Base-by-base conservation (phyloP, 2,797 vertebrate species). In the Anisognathus igniventris region DNA sequence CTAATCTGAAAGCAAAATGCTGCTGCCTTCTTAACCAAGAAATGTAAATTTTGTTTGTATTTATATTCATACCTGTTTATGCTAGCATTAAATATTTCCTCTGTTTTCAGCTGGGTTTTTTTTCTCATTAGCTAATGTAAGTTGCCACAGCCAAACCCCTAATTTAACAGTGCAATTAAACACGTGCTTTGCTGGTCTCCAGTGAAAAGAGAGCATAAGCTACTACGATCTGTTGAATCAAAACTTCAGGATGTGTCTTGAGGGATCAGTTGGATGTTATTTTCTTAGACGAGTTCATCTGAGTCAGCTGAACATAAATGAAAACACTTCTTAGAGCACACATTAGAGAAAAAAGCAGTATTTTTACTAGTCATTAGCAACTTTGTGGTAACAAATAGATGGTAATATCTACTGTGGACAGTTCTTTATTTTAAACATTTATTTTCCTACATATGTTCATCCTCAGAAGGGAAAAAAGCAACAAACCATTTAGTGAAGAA, bases 1-100 rank as follows among this genome's bases (percentile, higher is more conserved):
- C 84, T 86, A 54, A 94, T 87, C 92, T 83, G 86, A 87, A 94
- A 89, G 89, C 78, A 94, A 91, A 90, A 77, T 15, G 14, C 68
- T 2, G 2, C 65, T 8, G 0, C 7, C 58, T 88, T 65, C 84
- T 77, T 88, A 87, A 86, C 47, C 61, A 91, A 88, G 75, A 90
- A 86, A 92, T 94, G 84, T 90, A 92, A 87, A 95, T 89, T 47
- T 81, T 83, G 54, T 92, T 91, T 87, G 92, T 94, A 72, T 88
- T 96, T 95, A 73, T 91, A 95, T 89, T 94, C 86, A 92, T 77
- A 72, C 39, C 31, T 87, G 72, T 93, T 93, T 94, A 83, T 70
- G 65, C 92, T 83, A 77, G 81, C 76, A 86, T 95, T 82, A 90
- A 95, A 86, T 91, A 92, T 95, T 95, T 96, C 94, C 94, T 96